These are phyloP conservation scores for Stigmatopora argus DNA, from an alignment of 2,113 vertebrate species.

Conservation along the genomic window DNA sequence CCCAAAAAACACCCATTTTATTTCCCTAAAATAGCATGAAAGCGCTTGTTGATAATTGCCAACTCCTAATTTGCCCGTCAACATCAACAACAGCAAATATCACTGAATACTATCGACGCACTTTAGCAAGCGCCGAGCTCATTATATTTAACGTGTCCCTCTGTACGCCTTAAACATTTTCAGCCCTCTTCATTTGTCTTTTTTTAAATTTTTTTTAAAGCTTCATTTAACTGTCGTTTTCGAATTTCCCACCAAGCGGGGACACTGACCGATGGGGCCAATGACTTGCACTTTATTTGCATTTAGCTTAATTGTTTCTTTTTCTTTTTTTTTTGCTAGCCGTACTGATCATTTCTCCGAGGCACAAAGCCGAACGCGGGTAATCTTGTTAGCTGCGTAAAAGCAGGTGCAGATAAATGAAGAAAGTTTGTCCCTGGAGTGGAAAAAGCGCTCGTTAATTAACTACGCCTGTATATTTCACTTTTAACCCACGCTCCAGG, in stretches of 20 bases:
- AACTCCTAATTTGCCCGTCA: not conserved
- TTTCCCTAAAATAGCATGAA: not conserved
- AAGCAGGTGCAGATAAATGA: slow-evolving; percentile 50
- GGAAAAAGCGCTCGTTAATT: not conserved
- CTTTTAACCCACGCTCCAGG: too few species aligned
- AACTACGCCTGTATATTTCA: not conserved
- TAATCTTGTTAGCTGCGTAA: slow-evolving; percentile 50
- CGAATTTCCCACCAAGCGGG: slow-evolving; percentile 16
- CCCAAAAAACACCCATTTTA: not conserved
- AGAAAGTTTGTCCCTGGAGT: slow-evolving; percentile 31
- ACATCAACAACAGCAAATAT: not conserved
- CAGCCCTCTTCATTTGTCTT: not conserved
- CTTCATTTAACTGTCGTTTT: slow-evolving; percentile 25
- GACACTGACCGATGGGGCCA: slow-evolving; percentile 35
- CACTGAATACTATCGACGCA: not conserved
- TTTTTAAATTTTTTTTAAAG: not conserved
- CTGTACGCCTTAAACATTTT: not conserved
- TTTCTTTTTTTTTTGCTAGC: slow-evolving; percentile 42
- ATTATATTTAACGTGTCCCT: slow-evolving; percentile 6
- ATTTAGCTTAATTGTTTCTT: slow-evolving; percentile 50
- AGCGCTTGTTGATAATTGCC: not conserved
- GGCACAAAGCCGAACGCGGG: slow-evolving; percentile 17
- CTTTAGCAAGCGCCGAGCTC: not conserved
- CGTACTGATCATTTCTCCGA: slow-evolving; percentile 38
- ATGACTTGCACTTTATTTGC: slow-evolving; percentile 42